Conservation (phyloP, 1,140 invertebrate genomes). For the Brachionus sp. region DNA sequence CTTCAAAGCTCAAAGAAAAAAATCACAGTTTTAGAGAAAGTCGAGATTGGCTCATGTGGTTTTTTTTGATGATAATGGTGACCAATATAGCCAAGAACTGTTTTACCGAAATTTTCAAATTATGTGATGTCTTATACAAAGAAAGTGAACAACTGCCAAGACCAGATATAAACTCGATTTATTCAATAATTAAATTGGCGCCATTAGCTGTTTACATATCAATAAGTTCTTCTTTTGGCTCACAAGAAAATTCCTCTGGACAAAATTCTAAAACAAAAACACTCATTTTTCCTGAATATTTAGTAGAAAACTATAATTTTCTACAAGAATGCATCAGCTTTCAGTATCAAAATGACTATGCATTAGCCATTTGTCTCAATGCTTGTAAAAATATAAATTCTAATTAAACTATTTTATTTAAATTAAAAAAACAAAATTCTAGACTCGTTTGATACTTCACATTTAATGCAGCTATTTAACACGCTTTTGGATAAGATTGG, state of each 20-base stretch:
- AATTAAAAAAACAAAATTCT: background rate
- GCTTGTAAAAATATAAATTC: slow-evolving; percentile 17
- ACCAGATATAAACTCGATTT: background rate
- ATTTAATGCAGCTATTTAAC: background rate
- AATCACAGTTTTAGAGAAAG: background rate
- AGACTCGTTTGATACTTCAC: background rate
- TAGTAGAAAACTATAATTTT: background rate
- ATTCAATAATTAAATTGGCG: background rate
- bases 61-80: slow-evolving; percentile 21
- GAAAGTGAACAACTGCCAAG: background rate
- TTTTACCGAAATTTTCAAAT: background rate
- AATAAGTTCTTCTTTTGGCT: background rate
- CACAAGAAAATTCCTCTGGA: background rate
- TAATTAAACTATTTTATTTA: background rate
- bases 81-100: background rate
- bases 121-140: slow-evolving; percentile 17
- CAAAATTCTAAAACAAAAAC: background rate
- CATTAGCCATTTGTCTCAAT: slow-evolving; percentile 11
- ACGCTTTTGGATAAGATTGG: slow-evolving; percentile 27
- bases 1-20: background rate
- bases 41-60: slow-evolving; percentile 45
- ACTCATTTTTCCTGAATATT: background rate
- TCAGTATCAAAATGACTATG: background rate
- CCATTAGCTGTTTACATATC: background rate
- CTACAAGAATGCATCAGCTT: background rate